These are phyloP conservation scores for Sweltsa coloradensis DNA, from an alignment of 1,140 invertebrate genomes.

Conservation along the genomic window DNA sequence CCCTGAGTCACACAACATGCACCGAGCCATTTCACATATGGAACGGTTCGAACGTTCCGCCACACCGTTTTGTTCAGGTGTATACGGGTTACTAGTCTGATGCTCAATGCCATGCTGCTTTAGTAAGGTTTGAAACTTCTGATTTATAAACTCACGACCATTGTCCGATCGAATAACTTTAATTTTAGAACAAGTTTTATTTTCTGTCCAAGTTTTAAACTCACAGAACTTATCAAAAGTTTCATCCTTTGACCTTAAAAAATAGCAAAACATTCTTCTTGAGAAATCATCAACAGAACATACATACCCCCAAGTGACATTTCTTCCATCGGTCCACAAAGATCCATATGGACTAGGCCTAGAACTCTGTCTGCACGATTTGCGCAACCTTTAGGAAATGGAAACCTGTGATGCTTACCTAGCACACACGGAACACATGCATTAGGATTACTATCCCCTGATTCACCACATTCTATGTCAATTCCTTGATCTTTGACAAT, in stretches of 20 bases:
- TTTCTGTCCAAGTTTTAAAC: conserved; percentile 9
- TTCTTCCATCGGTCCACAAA: conserved; percentile 25
- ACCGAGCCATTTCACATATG: conserved; percentile 25
- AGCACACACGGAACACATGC: too few species aligned
- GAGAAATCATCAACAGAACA: conserved; percentile 10
- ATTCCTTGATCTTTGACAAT: too few species aligned
- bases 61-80: conserved; percentile 29
- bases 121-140: not conserved
- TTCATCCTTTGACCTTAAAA: conserved; percentile 3
- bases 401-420: too few species aligned
- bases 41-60: conserved; percentile 30
- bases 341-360: conserved; percentile 22
- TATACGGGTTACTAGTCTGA: conserved; percentile 21
- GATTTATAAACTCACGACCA: conserved; percentile 10
- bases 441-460: too few species aligned
- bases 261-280: conserved; percentile 7
- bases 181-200: conserved; percentile 10
- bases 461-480: too few species aligned
- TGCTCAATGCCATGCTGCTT: conserved; percentile 19
- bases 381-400: too few species aligned
- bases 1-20: conserved; percentile 24
- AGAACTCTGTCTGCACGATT: too few species aligned
- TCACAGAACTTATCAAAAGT: conserved; percentile 3
- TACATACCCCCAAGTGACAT: conserved; percentile 1
- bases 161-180: conserved; percentile 13